Percentiles rank a stretch among this genome's conserved stretches.
These are phyloP conservation scores for Gymnosoma rotundatum DNA, from an alignment of 2,888 invertebrate genomes.

Conservation along the genomic window DNA sequence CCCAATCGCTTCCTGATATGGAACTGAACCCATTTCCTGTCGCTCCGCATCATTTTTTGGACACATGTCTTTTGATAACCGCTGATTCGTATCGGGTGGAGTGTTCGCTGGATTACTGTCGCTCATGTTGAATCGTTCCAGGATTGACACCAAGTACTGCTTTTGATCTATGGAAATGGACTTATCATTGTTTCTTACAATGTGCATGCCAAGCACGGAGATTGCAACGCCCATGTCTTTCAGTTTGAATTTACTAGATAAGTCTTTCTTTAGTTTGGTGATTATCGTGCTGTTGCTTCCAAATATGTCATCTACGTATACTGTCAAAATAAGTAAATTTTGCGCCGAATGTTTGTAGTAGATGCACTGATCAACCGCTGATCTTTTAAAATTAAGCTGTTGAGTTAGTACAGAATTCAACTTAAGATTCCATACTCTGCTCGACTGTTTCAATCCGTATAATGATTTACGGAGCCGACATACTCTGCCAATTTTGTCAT, in stretches of 20 bases:
- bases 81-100: slow-evolving; percentile 49
- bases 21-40: slow-evolving; percentile 10
- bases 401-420: slow-evolving; percentile 6
- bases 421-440: slow-evolving; percentile 9
- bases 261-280: slow-evolving; percentile 31
- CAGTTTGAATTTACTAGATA: slow-evolving; percentile 54
- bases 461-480: slow-evolving; percentile 44
- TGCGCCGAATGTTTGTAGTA: not conserved
- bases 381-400: slow-evolving; percentile 9
- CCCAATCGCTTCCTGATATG: no score
- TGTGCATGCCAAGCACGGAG: slow-evolving; percentile 47
- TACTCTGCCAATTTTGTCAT: slow-evolving; percentile 15
- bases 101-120: slow-evolving; percentile 21
- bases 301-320: slow-evolving; percentile 68
- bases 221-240: slow-evolving; percentile 49
- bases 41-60: slow-evolving; percentile 11
- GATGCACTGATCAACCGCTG: slow-evolving; percentile 36
- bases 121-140: slow-evolving; percentile 32
- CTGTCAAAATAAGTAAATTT: slow-evolving; percentile 45
- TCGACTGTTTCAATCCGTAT: slow-evolving; percentile 42
- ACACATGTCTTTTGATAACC: slow-evolving; percentile 50
- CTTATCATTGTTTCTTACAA: not conserved
- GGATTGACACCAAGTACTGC: slow-evolving; percentile 52
- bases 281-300: slow-evolving; percentile 21
- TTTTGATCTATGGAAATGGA: slow-evolving; percentile 62